A percentile compares a stretch with the other conserved stretches of the same genome.
These are phyloP conservation scores for Celastrina argiolus DNA, from an alignment of 2,888 invertebrate genomes.

Conservation along the genomic window DNA sequence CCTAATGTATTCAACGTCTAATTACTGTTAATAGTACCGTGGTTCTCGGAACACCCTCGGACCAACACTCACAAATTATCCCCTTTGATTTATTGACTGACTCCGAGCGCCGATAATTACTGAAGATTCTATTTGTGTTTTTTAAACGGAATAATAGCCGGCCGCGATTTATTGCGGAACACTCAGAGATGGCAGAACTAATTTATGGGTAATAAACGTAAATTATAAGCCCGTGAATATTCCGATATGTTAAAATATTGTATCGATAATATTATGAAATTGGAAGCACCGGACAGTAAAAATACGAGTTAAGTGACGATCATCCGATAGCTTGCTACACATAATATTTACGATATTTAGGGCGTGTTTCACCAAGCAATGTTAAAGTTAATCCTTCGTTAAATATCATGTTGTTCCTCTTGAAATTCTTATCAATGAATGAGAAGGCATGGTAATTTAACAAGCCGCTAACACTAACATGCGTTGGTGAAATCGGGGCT, in stretches of 20 bases:
- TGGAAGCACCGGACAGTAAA: neutral
- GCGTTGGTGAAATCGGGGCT: no score
- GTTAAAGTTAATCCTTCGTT: no score
- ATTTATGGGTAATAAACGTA: slow-evolving; percentile 39
- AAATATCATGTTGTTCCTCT: no score
- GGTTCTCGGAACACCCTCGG: slow-evolving; percentile 24
- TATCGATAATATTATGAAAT: neutral
- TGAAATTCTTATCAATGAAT: no score
- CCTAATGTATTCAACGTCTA: neutral
- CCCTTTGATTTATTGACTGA: slow-evolving; percentile 48
- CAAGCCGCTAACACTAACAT: no score
- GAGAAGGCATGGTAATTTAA: no score
- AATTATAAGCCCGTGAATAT: slow-evolving; percentile 30
- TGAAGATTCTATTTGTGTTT: slow-evolving; percentile 37
- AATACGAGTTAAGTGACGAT: neutral
- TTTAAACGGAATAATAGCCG: slow-evolving; percentile 40
- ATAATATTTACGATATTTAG: no score
- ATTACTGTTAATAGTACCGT: slow-evolving; percentile 24
- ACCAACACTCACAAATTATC: slow-evolving; percentile 36
- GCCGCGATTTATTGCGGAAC: slow-evolving; percentile 47
- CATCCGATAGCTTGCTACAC: no score
- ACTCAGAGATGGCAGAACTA: slow-evolving; percentile 38
- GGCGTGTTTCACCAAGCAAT: no score
- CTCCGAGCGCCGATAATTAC: slow-evolving; percentile 51
- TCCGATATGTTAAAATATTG: slow-evolving; percentile 21